These are phyloP conservation scores for Nilaparvata lugens DNA, from an alignment of 1,140 invertebrate species.

Conservation along the genomic window DNA sequence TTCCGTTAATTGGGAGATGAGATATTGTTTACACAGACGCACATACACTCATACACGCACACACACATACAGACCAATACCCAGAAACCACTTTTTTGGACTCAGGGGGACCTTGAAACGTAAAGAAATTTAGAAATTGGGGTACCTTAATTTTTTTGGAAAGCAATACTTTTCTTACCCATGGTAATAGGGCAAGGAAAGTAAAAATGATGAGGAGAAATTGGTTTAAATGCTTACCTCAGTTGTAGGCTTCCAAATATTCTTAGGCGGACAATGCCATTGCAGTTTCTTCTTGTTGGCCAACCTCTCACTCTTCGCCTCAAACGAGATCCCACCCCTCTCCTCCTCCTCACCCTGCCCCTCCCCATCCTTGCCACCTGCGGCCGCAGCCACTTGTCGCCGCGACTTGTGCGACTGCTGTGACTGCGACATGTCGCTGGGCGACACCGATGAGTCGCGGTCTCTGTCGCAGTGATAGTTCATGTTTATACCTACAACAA, in stretches of 20 bases:
- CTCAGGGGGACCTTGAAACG: too few species aligned
- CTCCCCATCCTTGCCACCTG: not conserved
- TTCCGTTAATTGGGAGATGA: too few species aligned
- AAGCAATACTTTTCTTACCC: too few species aligned
- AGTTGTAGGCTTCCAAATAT: slow-evolving; percentile 68
- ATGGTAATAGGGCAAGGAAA: too few species aligned
- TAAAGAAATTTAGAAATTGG: too few species aligned
- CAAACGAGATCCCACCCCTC: not conserved
- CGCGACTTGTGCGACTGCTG: too few species aligned
- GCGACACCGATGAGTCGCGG: slow-evolving; percentile 35
- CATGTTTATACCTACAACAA: slow-evolving; percentile 24
- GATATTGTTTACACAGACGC: too few species aligned
- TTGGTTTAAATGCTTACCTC: slow-evolving; percentile 44
- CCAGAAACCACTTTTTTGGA: too few species aligned
- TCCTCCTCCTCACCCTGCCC: not conserved
- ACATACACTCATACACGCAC: too few species aligned
- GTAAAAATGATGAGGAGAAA: too few species aligned
- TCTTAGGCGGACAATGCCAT: slow-evolving; percentile 72
- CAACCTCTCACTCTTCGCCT: not conserved
- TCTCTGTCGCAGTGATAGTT: slow-evolving; percentile 24
- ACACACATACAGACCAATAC: too few species aligned
- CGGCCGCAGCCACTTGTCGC: not conserved
- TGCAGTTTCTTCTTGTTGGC: slow-evolving; percentile 23
- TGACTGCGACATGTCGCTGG: slow-evolving; percentile 18
- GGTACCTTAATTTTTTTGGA: too few species aligned